A percentile compares a stretch with the other conserved stretches of the same genome.
These are phyloP conservation scores for Peromyscus leucopus DNA, from an alignment of 2,113 vertebrate species.

Conservation along the genomic window DNA sequence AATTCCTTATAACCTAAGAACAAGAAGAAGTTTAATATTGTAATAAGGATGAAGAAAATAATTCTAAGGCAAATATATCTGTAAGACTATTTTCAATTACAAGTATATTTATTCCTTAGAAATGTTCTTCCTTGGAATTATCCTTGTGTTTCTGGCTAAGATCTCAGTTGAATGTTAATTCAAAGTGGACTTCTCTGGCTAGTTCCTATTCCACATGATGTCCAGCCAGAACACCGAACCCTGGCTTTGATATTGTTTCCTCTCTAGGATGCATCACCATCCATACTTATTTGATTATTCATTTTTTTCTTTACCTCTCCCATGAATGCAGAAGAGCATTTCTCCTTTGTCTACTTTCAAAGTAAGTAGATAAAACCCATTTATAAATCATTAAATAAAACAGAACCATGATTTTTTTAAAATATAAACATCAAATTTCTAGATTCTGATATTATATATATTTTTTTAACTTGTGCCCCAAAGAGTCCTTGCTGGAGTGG, in stretches of 20 bases:
- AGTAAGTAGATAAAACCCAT: not conserved
- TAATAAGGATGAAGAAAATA: not conserved
- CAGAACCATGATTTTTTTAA: not conserved
- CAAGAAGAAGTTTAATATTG: not conserved
- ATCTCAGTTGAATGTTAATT: not conserved
- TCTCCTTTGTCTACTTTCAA: not conserved
- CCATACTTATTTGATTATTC: not conserved
- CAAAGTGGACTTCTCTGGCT: not conserved
- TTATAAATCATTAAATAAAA: not conserved
- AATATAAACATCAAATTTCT: not conserved
- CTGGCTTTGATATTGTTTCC: not conserved
- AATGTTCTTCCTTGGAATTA: not conserved
- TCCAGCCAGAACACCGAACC: too few relatives aligned
- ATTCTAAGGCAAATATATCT: not conserved
- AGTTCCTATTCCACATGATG: accelerated
- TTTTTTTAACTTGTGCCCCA: not conserved
- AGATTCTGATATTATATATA: not conserved
- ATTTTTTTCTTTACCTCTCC: not conserved
- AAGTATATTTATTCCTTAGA: not conserved
- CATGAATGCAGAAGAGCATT: not conserved
- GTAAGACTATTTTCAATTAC: not conserved
- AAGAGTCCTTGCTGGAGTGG: not conserved
- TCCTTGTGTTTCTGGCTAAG: not conserved
- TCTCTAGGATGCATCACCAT: not conserved
- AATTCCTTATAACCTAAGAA: not conserved